Evolutionary conservation across 2,888 invertebrate genomes (phyloP).

Genomic region (Alentia gelatinosa): DNA sequence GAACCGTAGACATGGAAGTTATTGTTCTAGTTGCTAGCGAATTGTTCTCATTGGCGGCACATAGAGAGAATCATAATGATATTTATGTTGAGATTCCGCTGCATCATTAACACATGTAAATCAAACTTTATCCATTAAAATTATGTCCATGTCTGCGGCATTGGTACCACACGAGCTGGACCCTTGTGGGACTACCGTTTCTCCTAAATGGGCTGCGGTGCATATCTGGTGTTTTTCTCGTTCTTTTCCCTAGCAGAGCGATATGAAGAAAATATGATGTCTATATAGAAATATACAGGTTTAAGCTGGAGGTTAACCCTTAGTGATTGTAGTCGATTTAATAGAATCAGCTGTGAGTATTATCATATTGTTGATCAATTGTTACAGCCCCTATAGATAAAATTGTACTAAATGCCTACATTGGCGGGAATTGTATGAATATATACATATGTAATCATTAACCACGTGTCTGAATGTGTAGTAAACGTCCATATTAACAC

Average conservation of each 20-base stretch:
- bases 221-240: background rate
- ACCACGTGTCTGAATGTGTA: too few species aligned
- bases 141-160: background rate
- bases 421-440: too few species aligned
- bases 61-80: background rate
- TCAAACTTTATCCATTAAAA: background rate
- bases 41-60: background rate
- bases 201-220: background rate
- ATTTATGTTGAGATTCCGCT: slow-evolving; percentile 30
- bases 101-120: background rate
- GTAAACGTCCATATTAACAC: too few species aligned
- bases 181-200: background rate
- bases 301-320: background rate
- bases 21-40: slow-evolving; percentile 8
- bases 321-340: background rate
- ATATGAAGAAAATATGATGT: background rate
- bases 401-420: too few species aligned
- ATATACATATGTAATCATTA: too few species aligned
- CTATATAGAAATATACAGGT: background rate
- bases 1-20: background rate
- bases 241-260: background rate
- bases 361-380: background rate
- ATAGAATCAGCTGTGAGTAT: background rate
- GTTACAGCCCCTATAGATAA: too few species aligned
- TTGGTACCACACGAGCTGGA: background rate